A percentile compares a stretch with the other conserved stretches of the same genome.
These are phyloP conservation scores for Saimiri boliviensis DNA, from an alignment of 2,113 vertebrate genomes.

Conservation along the genomic window DNA sequence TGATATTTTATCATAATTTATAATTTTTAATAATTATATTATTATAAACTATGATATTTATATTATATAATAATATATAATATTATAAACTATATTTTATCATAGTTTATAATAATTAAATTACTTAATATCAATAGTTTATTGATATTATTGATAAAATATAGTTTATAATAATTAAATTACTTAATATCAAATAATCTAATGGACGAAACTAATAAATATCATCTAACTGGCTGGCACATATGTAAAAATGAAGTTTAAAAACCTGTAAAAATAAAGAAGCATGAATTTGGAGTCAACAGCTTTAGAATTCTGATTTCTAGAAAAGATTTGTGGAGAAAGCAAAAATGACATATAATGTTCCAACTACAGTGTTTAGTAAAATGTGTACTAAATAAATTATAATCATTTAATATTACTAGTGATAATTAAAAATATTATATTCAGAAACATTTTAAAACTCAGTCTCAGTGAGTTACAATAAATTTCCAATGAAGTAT, in stretches of 20 bases:
- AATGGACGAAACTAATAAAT: neutral
- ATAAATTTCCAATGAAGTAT: neutral
- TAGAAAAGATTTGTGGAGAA: neutral
- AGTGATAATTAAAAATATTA: neutral
- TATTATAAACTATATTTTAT: too few relatives aligned
- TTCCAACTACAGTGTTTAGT: neutral
- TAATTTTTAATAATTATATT: too few relatives aligned
- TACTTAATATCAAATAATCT: neutral
- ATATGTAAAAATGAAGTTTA: neutral
- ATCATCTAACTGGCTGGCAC: neutral
- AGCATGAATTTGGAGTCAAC: neutral
- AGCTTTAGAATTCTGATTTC: neutral
- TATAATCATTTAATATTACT: neutral
- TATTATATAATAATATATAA: too few relatives aligned
- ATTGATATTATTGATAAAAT: too few relatives aligned
- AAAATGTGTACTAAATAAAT: neutral
- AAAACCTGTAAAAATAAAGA: neutral
- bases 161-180: neutral
- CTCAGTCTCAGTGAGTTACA: neutral
- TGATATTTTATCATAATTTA: neutral
- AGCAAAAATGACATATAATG: neutral
- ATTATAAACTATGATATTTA: too few relatives aligned
- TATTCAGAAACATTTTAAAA: neutral
- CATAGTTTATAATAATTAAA: too few relatives aligned
- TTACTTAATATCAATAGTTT: too few relatives aligned